Evolutionary conservation across 2,888 invertebrate genomes (phyloP).

Genomic region (Cordilura impudica): DNA sequence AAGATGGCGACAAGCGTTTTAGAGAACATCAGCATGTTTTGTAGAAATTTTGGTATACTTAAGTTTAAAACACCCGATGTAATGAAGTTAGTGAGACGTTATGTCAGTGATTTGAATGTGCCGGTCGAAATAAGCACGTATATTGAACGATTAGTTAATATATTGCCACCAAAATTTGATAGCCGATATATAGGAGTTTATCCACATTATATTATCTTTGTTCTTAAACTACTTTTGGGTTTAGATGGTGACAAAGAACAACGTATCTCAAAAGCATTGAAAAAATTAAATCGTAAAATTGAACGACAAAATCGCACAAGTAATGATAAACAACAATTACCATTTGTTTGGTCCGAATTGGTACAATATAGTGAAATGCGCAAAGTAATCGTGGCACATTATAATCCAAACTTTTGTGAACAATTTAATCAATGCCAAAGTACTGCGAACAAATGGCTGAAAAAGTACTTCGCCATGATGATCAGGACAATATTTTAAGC

Average conservation of each 20-base stretch:
- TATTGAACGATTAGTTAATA: constrained; percentile 79
- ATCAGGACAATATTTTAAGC: constrained; percentile 52
- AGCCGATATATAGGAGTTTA: constrained; percentile 64
- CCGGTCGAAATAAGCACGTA: constrained; percentile 79
- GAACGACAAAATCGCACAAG: constrained; percentile 70
- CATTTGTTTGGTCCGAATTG: constrained; percentile 87
- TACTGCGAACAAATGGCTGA: constrained; percentile 66
- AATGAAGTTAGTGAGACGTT: constrained; percentile 79
- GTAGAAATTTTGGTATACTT: constrained; percentile 72
- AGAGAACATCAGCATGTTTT: constrained; percentile 66
- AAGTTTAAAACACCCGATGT: constrained; percentile 79
- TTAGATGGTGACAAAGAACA: constrained; percentile 85
- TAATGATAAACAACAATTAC: constrained; percentile 69
- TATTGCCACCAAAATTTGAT: constrained; percentile 78
- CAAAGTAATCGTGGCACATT: constrained; percentile 80
- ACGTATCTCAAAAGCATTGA: constrained; percentile 81
- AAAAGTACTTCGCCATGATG: constrained; percentile 64
- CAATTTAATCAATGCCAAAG: constrained; percentile 70
- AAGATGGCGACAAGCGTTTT: no score
- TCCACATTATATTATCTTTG: constrained; percentile 85
- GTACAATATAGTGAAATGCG: constrained; percentile 83
- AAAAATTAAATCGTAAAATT: constrained; percentile 79
- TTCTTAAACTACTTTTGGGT: constrained; percentile 85
- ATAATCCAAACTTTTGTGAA: constrained; percentile 80
- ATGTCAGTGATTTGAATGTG: constrained; percentile 81